Evolutionary conservation across 2,797 vertebrate species (phyloP).

Genomic region (Orientallactaga sibirica): DNA sequence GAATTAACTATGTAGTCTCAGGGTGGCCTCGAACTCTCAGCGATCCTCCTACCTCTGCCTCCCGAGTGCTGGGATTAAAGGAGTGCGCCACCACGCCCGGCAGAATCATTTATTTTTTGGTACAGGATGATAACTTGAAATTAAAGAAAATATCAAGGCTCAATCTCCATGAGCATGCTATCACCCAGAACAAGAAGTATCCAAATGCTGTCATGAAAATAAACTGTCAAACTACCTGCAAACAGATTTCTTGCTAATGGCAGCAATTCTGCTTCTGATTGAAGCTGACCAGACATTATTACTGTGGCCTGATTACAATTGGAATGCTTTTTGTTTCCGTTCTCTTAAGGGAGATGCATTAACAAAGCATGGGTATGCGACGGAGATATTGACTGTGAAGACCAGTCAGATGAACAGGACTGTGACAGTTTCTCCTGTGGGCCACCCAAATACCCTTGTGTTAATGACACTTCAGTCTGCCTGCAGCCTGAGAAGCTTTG

Average conservation of each 20-base stretch:
- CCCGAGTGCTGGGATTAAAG: no score
- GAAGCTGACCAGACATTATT: neutral
- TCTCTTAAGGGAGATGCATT: slow-evolving; percentile 96
- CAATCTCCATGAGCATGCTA: neutral
- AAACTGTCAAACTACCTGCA: neutral
- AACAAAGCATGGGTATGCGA: slow-evolving; percentile 99
- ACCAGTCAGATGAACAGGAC: slow-evolving; percentile 97
- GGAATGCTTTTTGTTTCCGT: slow-evolving; percentile 79
- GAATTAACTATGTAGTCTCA: no score
- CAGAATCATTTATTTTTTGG: neutral
- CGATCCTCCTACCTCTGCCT: no score
- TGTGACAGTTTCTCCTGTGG: slow-evolving; percentile 95
- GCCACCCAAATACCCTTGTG: slow-evolving; percentile 97
- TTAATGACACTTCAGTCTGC: slow-evolving; percentile 95
- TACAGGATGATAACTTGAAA: slow-evolving; percentile 4
- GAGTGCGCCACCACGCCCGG: no score
- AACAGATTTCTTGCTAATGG: slow-evolving; percentile 39
- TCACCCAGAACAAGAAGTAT: neutral
- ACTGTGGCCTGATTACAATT: slow-evolving; percentile 20
- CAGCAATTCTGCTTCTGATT: slow-evolving; percentile 53
- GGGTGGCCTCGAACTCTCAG: no score
- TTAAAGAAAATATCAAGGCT: neutral
- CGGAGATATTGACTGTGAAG: slow-evolving; percentile 98
- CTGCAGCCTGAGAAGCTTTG: slow-evolving; percentile 98
- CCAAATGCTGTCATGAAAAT: slow-evolving; percentile 39